Conservation (phyloP, 1,140 invertebrate species). For the Heliconius eleuchia region DNA sequence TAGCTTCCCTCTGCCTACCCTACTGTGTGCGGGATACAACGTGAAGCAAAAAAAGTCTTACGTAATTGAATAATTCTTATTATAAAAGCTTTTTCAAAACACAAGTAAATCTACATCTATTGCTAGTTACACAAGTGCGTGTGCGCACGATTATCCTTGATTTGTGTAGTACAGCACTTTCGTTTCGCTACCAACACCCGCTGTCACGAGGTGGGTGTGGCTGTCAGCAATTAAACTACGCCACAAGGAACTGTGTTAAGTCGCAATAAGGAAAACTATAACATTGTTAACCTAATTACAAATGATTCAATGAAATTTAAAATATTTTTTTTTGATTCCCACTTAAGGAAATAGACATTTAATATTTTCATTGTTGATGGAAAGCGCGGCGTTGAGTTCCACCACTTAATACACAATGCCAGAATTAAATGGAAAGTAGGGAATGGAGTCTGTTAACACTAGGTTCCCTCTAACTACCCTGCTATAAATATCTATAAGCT, state of each 20-base stretch:
- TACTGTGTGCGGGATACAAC: too few species aligned
- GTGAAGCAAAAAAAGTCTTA: background rate
- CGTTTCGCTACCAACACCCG: slow-evolving; percentile 19
- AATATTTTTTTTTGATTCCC: background rate
- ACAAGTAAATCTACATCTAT: background rate
- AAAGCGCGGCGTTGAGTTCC: background rate
- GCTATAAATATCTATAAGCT: too few species aligned
- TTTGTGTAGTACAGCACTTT: slow-evolving; percentile 14
- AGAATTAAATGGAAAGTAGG: background rate
- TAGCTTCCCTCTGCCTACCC: too few species aligned
- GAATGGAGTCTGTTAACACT: background rate
- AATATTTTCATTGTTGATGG: background rate
- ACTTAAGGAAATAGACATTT: background rate
- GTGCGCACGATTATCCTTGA: slow-evolving; percentile 32
- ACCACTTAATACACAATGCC: background rate
- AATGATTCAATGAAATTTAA: too few species aligned
- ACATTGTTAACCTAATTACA: background rate
- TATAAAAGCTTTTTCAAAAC: background rate
- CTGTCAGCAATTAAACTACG: background rate
- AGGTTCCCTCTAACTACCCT: background rate
- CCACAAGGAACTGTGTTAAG: background rate
- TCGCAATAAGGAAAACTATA: background rate
- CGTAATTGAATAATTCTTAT: too few species aligned
- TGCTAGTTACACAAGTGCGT: background rate
- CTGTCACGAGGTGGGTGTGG: slow-evolving; percentile 32